A percentile compares a stretch with the other conserved stretches of the same genome.
Evolutionary conservation across 2,888 invertebrate genomes (phyloP).

Genomic region (Standfussiana lucernea): DNA sequence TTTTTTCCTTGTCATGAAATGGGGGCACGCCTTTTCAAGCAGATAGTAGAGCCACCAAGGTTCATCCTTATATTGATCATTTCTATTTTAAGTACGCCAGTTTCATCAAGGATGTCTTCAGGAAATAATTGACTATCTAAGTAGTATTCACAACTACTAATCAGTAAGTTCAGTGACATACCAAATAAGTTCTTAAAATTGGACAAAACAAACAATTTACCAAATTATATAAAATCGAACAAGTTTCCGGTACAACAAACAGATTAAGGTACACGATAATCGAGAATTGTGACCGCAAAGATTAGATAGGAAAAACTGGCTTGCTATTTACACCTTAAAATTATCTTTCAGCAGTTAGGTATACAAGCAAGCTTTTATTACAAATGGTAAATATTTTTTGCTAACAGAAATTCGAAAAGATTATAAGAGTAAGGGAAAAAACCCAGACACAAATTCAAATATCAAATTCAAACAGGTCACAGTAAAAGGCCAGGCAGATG

Average conservation of each 20-base stretch:
- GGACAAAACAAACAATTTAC: conserved; percentile 28
- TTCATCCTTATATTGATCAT: background rate
- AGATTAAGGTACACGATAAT: conserved; percentile 33
- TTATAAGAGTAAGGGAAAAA: background rate
- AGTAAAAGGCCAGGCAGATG: background rate
- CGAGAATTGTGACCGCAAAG: conserved; percentile 19
- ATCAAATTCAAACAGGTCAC: background rate
- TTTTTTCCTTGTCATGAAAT: conserved; percentile 35
- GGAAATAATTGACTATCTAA: background rate
- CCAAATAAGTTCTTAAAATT: conserved; percentile 5
- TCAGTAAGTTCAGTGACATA: conserved; percentile 1
- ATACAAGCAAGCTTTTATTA: background rate
- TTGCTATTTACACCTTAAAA: background rate
- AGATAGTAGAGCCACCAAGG: background rate
- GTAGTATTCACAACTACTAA: background rate
- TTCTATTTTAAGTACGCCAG: background rate
- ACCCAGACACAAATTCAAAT: background rate
- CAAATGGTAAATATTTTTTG: background rate
- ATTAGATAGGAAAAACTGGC: conserved; percentile 37
- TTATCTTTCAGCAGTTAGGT: background rate
- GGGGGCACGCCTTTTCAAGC: background rate
- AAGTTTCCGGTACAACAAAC: conserved; percentile 18
- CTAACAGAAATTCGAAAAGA: background rate
- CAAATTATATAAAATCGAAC: conserved; percentile 28
- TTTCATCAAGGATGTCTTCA: background rate